Evolutionary conservation across 1,140 invertebrate genomes (phyloP).

Genomic region (Hypothenemus hampei): DNA sequence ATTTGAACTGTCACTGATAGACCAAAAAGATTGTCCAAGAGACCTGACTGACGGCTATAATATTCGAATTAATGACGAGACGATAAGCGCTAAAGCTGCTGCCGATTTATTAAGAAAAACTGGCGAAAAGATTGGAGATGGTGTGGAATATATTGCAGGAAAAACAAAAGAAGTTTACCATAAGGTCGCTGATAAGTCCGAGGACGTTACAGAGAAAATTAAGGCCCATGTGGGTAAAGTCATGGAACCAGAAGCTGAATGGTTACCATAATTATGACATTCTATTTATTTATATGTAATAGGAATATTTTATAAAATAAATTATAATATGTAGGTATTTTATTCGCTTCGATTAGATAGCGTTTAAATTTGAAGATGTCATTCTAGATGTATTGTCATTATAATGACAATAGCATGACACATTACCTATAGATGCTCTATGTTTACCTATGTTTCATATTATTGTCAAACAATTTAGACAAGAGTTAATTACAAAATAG

Average conservation of each 20-base stretch:
- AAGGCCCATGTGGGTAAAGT: constrained; percentile 33
- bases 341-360: too few species aligned
- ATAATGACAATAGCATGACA: too few species aligned
- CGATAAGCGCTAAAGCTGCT: constrained; percentile 67
- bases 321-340: too few species aligned
- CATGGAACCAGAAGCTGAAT: constrained; percentile 40
- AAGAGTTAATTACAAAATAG: too few species aligned
- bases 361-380: too few species aligned
- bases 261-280: constrained; percentile 40
- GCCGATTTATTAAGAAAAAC: constrained; percentile 64
- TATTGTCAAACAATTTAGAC: too few species aligned
- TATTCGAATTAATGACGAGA: constrained; percentile 67
- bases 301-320: too few species aligned
- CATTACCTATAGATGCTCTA: too few species aligned
- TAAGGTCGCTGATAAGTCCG: constrained; percentile 43
- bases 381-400: too few species aligned
- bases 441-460: too few species aligned
- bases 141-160: constrained; percentile 53
- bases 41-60: constrained; percentile 50
- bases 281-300: not conserved
- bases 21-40: constrained; percentile 61
- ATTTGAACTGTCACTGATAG: constrained; percentile 67
- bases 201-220: constrained; percentile 8
- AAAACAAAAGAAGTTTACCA: constrained; percentile 55
- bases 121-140: constrained; percentile 62